Percentiles rank a stretch among this genome's conserved stretches.
Conservation (phyloP, 1,140 invertebrate genomes). For the Rhyzopertha dominica region DNA sequence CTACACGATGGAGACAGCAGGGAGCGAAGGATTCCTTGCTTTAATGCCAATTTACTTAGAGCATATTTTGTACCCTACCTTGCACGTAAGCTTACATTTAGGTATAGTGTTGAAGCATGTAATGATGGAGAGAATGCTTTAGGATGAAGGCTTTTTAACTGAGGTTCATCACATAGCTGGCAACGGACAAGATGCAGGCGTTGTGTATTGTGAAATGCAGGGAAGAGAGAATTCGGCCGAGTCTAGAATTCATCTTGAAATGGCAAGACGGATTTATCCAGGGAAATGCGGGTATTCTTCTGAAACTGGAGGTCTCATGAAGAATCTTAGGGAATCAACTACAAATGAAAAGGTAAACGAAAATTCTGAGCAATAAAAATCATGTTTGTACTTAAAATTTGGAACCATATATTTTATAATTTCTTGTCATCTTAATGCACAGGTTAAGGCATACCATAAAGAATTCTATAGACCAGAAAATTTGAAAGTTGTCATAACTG, state of each 20-base stretch:
- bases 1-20: conserved; percentile 84
- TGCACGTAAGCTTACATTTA: conserved; percentile 57
- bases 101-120: background rate
- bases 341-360: conserved; percentile 72
- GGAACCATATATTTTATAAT: conserved; percentile 5
- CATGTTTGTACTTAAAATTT: conserved; percentile 14
- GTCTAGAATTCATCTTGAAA: conserved; percentile 55
- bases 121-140: no score
- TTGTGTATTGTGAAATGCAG: conserved; percentile 94
- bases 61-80: conserved; percentile 79
- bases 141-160: conserved; percentile 77
- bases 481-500: conserved; percentile 76
- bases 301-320: conserved; percentile 78
- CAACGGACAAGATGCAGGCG: conserved; percentile 82
- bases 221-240: conserved; percentile 77
- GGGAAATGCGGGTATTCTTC: conserved; percentile 76
- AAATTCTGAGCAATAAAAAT: no score
- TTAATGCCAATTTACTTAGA: conserved; percentile 86
- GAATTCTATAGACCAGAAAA: conserved; percentile 90
- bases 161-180: conserved; percentile 90
- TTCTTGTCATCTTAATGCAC: conserved; percentile 30
- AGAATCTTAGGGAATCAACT: conserved; percentile 77
- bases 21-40: conserved; percentile 80
- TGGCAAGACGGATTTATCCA: conserved; percentile 69
- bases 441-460: conserved; percentile 76